A percentile compares a stretch with the other conserved stretches of the same genome.
These are phyloP conservation scores for Calliopsis andreniformis DNA, from an alignment of 1,140 invertebrate species.

Conservation along the genomic window DNA sequence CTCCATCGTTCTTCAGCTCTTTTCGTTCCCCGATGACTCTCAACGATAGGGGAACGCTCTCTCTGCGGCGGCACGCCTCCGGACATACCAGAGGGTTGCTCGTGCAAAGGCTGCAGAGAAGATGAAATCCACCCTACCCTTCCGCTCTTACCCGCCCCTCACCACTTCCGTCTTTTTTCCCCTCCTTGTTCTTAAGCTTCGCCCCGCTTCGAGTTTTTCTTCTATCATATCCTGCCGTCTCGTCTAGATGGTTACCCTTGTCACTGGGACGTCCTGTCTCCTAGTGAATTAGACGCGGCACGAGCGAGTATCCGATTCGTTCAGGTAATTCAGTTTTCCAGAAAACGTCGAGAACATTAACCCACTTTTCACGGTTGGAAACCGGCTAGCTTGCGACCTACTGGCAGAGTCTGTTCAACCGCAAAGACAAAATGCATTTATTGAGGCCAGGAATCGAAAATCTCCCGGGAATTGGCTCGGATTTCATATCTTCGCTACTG, in stretches of 20 bases:
- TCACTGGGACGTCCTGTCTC: constrained; percentile 15
- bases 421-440: constrained; percentile 54
- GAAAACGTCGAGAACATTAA: constrained; percentile 40
- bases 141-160: not conserved
- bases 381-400: constrained; percentile 34
- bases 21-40: constrained; percentile 8
- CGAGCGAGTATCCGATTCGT: constrained; percentile 13
- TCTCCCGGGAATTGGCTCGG: constrained; percentile 48
- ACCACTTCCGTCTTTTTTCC: constrained; percentile 1
- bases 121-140: constrained; percentile 18
- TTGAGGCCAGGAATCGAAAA: constrained; percentile 47
- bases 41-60: constrained; percentile 19
- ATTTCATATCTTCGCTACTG: constrained; percentile 62
- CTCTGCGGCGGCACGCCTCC: constrained; percentile 12
- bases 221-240: not conserved
- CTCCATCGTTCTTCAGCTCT: not conserved
- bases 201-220: not conserved
- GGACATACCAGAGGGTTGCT: constrained; percentile 33
- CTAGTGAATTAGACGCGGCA: constrained; percentile 41
- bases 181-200: not conserved
- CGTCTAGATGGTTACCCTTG: constrained; percentile 7
- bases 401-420: constrained; percentile 23
- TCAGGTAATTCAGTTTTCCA: constrained; percentile 33
- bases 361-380: constrained; percentile 28
- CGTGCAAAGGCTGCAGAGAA: constrained; percentile 28